Evolutionary conservation across 2,797 vertebrate species (phyloP).

Genomic region (Gymnocypris eckloni): DNA sequence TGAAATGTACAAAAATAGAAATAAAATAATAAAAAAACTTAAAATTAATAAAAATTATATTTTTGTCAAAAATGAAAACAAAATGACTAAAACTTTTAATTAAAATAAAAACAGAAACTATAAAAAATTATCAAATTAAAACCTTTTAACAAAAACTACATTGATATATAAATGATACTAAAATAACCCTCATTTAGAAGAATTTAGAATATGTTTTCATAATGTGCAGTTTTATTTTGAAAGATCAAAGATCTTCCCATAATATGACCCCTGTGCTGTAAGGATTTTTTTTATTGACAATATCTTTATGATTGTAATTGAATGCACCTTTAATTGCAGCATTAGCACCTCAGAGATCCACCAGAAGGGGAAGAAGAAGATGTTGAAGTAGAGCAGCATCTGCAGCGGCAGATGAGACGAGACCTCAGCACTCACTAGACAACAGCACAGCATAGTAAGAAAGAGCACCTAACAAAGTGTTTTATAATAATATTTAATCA

Average conservation of each 20-base stretch:
- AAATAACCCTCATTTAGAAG: background rate
- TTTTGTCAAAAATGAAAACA: too few relatives aligned
- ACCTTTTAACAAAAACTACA: background rate
- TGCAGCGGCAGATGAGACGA: conserved; percentile 84
- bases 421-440: conserved; percentile 72
- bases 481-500: background rate
- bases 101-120: too few relatives aligned
- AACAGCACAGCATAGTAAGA: background rate
- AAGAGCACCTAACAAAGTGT: background rate
- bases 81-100: too few relatives aligned
- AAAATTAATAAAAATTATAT: background rate
- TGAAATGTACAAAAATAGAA: background rate
- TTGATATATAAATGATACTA: background rate
- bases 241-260: background rate
- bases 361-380: conserved; percentile 86
- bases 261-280: background rate
- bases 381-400: conserved; percentile 89
- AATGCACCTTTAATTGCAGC: conserved; percentile 85
- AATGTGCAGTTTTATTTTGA: background rate
- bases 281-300: background rate
- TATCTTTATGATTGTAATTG: background rate
- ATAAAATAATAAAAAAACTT: background rate
- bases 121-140: too few relatives aligned
- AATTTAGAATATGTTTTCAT: background rate
- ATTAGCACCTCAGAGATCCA: conserved; percentile 82